phyloP scores from a whole-genome alignment of 2,113 vertebrate genomes.

The Lepus americanus region DNA sequence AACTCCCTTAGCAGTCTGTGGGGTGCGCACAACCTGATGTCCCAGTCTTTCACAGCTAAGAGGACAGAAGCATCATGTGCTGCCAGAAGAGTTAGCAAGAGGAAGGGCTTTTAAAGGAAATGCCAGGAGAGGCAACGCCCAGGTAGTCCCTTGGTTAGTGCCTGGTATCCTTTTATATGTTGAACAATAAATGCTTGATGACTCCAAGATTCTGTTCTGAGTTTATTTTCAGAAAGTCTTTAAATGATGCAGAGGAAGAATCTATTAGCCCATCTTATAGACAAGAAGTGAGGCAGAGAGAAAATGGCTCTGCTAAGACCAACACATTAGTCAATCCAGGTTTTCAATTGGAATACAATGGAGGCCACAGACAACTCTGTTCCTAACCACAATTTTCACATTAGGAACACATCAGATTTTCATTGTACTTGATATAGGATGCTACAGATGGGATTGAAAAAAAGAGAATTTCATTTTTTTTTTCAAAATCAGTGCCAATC shows the following conservation, averaged over 20 bases:
- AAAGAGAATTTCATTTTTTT: neutral
- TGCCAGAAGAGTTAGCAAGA: neutral
- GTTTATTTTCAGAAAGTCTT: neutral
- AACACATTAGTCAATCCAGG: neutral
- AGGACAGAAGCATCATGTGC: conserved; percentile 47
- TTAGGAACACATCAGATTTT: neutral
- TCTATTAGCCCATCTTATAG: conserved; percentile 16
- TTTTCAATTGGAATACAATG: neutral
- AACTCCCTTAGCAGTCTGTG: conserved; percentile 54
- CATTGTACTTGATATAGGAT: neutral
- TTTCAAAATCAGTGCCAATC: neutral
- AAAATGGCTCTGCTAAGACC: neutral
- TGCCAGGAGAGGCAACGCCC: neutral
- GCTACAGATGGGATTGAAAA: neutral
- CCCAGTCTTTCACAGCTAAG: conserved; percentile 65
- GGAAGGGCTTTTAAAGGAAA: neutral
- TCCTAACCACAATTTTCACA: neutral
- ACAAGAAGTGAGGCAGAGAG: neutral
- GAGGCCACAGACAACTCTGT: neutral
- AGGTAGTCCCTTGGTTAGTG: neutral
- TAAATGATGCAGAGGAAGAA: neutral
- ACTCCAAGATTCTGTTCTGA: neutral
- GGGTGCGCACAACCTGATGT: conserved; percentile 29
- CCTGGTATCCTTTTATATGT: neutral
- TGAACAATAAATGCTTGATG: neutral